Conservation (phyloP, 2,113 vertebrate genomes). For the Solenodon paradoxus region DNA sequence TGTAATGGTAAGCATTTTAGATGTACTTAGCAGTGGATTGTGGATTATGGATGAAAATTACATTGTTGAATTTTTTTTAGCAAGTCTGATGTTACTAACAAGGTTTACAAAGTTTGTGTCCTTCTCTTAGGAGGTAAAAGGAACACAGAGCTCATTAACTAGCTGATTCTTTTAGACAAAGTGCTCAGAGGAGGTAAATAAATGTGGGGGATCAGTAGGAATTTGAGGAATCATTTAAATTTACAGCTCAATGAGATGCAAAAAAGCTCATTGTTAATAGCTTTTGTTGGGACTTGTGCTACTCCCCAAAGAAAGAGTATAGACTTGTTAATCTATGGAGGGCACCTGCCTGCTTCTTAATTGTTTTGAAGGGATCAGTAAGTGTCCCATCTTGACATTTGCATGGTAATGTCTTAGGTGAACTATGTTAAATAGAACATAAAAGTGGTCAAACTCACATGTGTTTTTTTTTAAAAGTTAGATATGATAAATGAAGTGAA, state of each 20-base stretch:
- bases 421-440: neutral
- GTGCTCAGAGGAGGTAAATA: slow-evolving; percentile 1
- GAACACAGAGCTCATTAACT: neutral
- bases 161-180: slow-evolving; percentile 60
- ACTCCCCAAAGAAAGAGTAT: neutral
- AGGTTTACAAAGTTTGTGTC: slow-evolving; percentile 54
- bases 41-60: slow-evolving; percentile 70
- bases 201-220: neutral
- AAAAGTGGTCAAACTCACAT: neutral
- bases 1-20: slow-evolving; percentile 71
- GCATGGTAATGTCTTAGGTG: neutral
- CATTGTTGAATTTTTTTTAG: slow-evolving; percentile 66
- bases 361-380: slow-evolving; percentile 11
- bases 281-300: slow-evolving; percentile 34
- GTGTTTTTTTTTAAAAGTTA: neutral
- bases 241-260: slow-evolving; percentile 45
- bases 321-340: neutral
- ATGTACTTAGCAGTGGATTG: slow-evolving; percentile 68
- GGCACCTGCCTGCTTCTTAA: neutral
- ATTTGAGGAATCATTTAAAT: slow-evolving; percentile 17
- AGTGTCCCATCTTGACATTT: neutral
- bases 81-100: slow-evolving; percentile 64
- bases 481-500: slow-evolving; percentile 9
- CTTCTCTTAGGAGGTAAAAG: slow-evolving; percentile 41
- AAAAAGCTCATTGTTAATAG: slow-evolving; percentile 60